These are phyloP conservation scores for Thera britannica DNA, from an alignment of 2,888 invertebrate genomes.

Conservation along the genomic window DNA sequence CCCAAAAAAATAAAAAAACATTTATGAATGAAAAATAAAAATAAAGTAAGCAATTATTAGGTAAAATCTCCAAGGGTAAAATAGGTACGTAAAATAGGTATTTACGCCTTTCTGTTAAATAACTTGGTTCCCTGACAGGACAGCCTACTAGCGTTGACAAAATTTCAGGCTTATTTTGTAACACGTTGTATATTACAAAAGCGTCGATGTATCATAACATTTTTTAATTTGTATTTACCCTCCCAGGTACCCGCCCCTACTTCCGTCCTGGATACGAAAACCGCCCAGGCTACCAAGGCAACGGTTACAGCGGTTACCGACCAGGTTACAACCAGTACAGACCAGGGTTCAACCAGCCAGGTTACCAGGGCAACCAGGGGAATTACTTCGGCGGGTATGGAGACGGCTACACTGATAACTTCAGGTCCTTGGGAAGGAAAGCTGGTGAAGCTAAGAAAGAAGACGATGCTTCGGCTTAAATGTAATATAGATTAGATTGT, in stretches of 20 bases:
- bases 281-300: conserved; percentile 44
- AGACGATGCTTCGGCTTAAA: conserved; percentile 44
- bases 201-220: too few species aligned
- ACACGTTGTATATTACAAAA: too few species aligned
- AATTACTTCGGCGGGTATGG: conserved; percentile 66
- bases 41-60: too few species aligned
- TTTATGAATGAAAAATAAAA: too few species aligned
- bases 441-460: conserved; percentile 62
- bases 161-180: too few species aligned
- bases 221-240: background rate
- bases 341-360: conserved; percentile 50
- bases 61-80: too few species aligned
- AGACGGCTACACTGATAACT: conserved; percentile 65
- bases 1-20: too few species aligned
- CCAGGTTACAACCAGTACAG: conserved; percentile 47
- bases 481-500: background rate
- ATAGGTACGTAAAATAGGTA: too few species aligned
- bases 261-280: conserved; percentile 54
- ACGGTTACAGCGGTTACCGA: conserved; percentile 53
- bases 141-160: too few species aligned
- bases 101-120: too few species aligned
- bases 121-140: too few species aligned
- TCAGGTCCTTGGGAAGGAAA: conserved; percentile 64
- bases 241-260: conserved; percentile 60
- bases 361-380: conserved; percentile 43